phyloP scores from a whole-genome alignment of 2,888 invertebrate genomes.

The Acanthosoma haemorrhoidale region DNA sequence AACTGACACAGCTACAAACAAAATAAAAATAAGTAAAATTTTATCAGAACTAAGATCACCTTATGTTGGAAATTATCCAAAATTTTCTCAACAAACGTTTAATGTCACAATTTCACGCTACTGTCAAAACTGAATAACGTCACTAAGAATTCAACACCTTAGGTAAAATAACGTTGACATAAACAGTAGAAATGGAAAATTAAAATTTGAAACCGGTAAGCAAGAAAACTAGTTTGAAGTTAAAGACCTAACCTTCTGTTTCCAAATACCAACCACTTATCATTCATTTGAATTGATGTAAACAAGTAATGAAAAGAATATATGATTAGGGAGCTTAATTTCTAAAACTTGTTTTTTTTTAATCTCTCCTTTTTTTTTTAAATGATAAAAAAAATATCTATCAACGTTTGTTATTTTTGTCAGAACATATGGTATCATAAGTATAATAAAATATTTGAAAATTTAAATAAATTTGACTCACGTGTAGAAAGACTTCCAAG shows the following conservation, averaged over 20 bases:
- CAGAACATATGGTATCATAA: no score
- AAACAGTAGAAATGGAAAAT: not conserved
- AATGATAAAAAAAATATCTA: no score
- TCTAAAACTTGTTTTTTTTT: no score
- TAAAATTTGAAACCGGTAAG: not conserved
- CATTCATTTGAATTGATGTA: not conserved
- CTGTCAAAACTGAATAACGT: not conserved
- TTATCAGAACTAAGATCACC: not conserved
- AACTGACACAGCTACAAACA: no score
- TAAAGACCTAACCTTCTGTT: constrained; percentile 6
- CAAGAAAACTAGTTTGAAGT: not conserved
- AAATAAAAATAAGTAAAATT: not conserved
- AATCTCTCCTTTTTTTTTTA: no score
- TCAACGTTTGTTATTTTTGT: no score
- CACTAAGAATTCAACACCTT: not conserved
- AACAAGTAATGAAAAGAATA: not conserved
- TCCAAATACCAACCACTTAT: constrained; percentile 12
- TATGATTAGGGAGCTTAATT: no score
- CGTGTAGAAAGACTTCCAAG: no score
- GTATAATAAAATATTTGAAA: no score
- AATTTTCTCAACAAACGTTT: not conserved
- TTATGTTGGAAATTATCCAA: not conserved
- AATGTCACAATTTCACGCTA: not conserved
- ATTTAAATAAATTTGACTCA: no score
- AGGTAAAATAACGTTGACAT: not conserved